These are phyloP conservation scores for Balearica regulorum DNA, from an alignment of 2,797 vertebrate species.

Conservation along the genomic window DNA sequence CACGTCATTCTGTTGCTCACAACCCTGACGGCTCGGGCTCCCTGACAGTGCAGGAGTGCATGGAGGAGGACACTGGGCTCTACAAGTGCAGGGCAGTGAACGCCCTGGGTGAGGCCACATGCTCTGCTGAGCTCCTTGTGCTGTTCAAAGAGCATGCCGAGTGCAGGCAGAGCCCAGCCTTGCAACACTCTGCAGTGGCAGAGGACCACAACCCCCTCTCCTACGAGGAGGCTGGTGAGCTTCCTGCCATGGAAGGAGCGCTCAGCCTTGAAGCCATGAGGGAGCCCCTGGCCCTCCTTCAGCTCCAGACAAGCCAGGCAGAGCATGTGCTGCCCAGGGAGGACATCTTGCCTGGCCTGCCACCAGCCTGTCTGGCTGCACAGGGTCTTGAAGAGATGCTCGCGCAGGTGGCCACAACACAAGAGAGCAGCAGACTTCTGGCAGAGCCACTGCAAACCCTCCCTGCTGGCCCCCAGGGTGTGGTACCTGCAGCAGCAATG, in stretches of 20 bases:
- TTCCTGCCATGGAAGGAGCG: conserved; percentile 61
- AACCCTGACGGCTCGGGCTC: conserved; percentile 83
- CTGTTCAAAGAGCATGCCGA: conserved; percentile 67
- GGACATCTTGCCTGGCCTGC: conserved; percentile 68
- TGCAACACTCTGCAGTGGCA: conserved; percentile 75
- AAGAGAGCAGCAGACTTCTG: conserved; percentile 75
- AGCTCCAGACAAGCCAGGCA: conserved; percentile 74
- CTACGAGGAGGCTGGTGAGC: conserved; percentile 70
- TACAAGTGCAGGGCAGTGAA: conserved; percentile 84
- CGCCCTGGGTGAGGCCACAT: conserved; percentile 78
- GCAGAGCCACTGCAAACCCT: conserved; percentile 75
- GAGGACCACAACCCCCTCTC: conserved; percentile 73
- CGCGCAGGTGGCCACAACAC: conserved; percentile 65
- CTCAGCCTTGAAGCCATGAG: conserved; percentile 70
- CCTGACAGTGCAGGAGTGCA: conserved; percentile 74
- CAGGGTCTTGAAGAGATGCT: conserved; percentile 78
- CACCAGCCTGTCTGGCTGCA: conserved; percentile 68
- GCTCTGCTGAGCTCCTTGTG: conserved; percentile 85
- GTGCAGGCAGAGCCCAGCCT: conserved; percentile 70
- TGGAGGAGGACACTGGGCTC: conserved; percentile 80
- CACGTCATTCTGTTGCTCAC: conserved; percentile 70
- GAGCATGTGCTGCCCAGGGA: conserved; percentile 79
- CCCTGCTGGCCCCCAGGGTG: conserved; percentile 66
- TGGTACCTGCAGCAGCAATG: conserved; percentile 60
- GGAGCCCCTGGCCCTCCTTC: conserved; percentile 42